Conservation (phyloP, 2,113 vertebrate species). For the Manacus vitellinus region DNA sequence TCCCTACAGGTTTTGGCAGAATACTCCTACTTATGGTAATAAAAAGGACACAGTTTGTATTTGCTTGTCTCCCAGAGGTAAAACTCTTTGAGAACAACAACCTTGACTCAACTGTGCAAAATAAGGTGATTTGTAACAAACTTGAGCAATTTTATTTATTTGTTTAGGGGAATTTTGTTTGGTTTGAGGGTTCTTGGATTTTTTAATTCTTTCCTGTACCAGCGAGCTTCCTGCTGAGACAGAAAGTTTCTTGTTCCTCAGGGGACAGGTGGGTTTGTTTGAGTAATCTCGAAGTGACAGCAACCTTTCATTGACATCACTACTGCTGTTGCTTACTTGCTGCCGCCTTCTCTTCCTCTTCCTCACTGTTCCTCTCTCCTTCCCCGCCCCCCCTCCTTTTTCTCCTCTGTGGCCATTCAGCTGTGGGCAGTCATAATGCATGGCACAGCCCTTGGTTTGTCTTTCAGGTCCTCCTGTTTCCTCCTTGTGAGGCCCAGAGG, state of each 20-base stretch:
- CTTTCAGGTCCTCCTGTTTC: slow-evolving; percentile 65
- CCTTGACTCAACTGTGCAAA: slow-evolving; percentile 62
- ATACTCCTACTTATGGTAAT: neutral
- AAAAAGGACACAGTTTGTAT: neutral
- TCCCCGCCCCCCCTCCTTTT: neutral
- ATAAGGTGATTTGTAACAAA: slow-evolving; percentile 28
- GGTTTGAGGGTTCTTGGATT: slow-evolving; percentile 16
- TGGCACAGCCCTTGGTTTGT: slow-evolving; percentile 33
- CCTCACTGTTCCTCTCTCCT: neutral
- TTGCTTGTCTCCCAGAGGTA: neutral
- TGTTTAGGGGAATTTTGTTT: neutral
- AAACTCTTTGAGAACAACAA: slow-evolving; percentile 2
- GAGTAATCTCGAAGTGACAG: neutral
- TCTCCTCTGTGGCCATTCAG: neutral
- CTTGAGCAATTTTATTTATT: slow-evolving; percentile 26
- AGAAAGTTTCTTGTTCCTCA: slow-evolving; percentile 51
- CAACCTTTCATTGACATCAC: neutral
- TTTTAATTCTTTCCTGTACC: slow-evolving; percentile 68
- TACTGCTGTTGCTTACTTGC: neutral
- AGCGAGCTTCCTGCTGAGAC: slow-evolving; percentile 61
- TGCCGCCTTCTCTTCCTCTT: neutral
- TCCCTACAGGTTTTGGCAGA: neutral
- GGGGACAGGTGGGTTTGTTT: slow-evolving; percentile 14
- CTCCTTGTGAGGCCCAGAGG: slow-evolving; percentile 60
- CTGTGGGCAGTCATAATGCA: neutral